Conservation (phyloP, 1,140 invertebrate species). For the Melanaphis sacchari region DNA sequence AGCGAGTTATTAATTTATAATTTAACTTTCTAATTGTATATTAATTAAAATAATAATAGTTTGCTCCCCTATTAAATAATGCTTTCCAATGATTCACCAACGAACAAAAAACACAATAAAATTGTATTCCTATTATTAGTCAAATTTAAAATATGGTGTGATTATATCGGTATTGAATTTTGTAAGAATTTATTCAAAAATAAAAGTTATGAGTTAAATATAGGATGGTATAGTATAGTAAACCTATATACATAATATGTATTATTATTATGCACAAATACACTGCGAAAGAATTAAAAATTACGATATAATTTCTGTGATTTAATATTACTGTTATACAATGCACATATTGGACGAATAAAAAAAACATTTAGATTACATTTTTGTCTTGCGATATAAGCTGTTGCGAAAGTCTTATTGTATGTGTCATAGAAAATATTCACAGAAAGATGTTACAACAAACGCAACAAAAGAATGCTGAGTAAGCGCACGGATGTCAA, state of each 20-base stretch:
- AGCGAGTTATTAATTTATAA: background rate
- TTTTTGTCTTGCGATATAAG: background rate
- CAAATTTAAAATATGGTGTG: background rate
- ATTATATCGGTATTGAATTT: background rate
- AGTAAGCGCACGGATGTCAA: background rate
- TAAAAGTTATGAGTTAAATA: background rate
- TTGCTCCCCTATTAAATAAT: background rate
- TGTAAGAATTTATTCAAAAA: background rate
- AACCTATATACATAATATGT: background rate
- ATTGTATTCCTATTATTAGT: background rate
- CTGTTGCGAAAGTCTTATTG: background rate
- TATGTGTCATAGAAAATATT: background rate
- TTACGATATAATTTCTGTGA: background rate
- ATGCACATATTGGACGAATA: background rate
- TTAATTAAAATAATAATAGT: conserved; percentile 14
- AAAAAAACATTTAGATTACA: background rate
- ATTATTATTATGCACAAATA: background rate
- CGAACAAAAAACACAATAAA: background rate
- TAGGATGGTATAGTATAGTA: background rate
- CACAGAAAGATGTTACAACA: background rate
- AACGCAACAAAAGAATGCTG: background rate
- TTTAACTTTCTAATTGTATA: conserved; percentile 39
- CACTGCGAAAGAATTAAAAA: background rate
- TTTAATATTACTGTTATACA: background rate
- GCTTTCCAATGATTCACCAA: background rate